Base-by-base conservation (phyloP, 2,113 vertebrate species). In the Neogale vison region DNA sequence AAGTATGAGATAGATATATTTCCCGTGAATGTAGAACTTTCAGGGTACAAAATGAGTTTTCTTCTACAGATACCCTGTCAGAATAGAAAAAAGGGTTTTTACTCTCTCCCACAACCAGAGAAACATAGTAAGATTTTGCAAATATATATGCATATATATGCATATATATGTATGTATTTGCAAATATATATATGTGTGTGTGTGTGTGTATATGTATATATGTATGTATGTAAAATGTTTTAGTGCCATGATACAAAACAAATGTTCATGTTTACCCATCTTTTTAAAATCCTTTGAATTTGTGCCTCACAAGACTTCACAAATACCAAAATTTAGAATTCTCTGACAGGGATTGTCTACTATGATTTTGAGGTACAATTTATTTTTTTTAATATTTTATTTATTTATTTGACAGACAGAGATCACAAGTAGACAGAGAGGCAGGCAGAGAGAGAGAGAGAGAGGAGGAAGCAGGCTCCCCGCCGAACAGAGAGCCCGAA, bases 71-170 rank as follows among this genome's bases (percentile, higher is more conserved):
- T 94, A 57, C 9, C 13, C 90, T 65, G n/a, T 88, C 57, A 93
- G 65, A 97, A 96, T 9, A 92, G 8, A 39, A 89, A 93, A 90
- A 91, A 45, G 8, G 4, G 2, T 34, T 97, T 94, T 83, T 55
- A 55, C 52, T 94, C 39, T 94, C 24, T 21, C 63, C 34, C 42
- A 89, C 7, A 47, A 34, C 63, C 10, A 83, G 59, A 77, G 61
- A 93, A 89, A 96, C 45, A 92, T 23, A 89, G 74, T 93, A 94
- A 24, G 42, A 84, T 94, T 97, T 97, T 96, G 52, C 13, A 95
- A 92, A 84, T 18, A 55, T 18, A 55, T 55, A 52, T 17, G 15
- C 4, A 52, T 4, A 52, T 52, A 52, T 15, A 50, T 45, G 8
- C 1, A 47, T 52, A 52, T 17, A 52, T 52, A 52, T 52, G 7